Conservation (phyloP, 1,140 invertebrate genomes). For the Diachasma alloeum region DNA sequence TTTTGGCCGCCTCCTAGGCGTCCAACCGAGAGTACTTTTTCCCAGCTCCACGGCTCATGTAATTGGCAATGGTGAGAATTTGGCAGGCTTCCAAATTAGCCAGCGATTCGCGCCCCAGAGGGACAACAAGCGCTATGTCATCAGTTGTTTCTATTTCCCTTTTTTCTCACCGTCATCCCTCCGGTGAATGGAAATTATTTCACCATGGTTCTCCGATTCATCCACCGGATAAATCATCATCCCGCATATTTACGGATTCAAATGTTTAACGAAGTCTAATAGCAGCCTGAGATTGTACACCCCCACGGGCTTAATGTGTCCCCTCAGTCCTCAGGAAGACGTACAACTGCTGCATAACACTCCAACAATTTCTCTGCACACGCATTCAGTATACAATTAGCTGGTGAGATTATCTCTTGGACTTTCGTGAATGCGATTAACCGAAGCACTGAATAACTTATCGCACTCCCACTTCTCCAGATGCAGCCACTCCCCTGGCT, state of each 20-base stretch:
- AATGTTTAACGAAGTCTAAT: neutral
- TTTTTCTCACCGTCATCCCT: neutral
- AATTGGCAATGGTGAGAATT: constrained; percentile 10
- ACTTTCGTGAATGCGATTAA: neutral
- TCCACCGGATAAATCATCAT: neutral
- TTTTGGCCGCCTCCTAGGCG: neutral
- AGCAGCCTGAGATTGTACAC: neutral
- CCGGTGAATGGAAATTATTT: neutral
- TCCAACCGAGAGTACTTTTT: neutral
- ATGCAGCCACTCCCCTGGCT: neutral
- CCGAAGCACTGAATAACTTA: neutral
- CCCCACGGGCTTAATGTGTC: neutral
- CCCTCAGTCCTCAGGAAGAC: neutral
- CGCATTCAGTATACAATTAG: constrained; percentile 1
- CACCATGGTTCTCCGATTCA: neutral
- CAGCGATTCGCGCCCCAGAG: neutral
- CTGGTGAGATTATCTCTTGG: neutral
- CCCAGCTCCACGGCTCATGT: neutral
- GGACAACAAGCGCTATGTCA: neutral
- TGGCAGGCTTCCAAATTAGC: constrained; percentile 2
- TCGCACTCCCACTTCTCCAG: neutral
- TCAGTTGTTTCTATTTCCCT: neutral
- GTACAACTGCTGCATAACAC: neutral
- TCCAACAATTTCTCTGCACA: neutral
- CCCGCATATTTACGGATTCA: neutral